Evolutionary conservation across 1,140 invertebrate species (phyloP).

Genomic region (Psix sp.): DNA sequence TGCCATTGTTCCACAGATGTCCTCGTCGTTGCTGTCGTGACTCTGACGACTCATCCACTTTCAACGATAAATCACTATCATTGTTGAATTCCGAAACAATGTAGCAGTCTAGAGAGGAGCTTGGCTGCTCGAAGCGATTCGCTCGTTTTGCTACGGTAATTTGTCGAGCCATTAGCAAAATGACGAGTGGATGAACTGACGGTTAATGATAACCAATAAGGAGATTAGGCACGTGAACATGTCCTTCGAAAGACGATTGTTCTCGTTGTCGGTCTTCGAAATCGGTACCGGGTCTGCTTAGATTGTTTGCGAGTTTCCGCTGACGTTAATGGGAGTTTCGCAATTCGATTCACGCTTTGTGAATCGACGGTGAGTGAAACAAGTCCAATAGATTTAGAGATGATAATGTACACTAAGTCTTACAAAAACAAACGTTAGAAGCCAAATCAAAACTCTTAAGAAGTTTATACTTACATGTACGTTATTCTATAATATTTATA

Average conservation of each 20-base stretch:
- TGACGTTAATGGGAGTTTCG: too few relatives aligned
- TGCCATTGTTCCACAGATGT: slow-evolving; percentile 40
- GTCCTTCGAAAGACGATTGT: slow-evolving; percentile 25
- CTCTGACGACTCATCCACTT: slow-evolving; percentile 49
- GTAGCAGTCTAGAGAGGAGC: slow-evolving; percentile 8
- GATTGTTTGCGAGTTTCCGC: slow-evolving; percentile 1
- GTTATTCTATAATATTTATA: too few relatives aligned
- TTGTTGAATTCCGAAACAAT: slow-evolving; percentile 49
- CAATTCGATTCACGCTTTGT: too few relatives aligned
- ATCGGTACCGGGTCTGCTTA: slow-evolving; percentile 6
- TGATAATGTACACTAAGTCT: too few relatives aligned
- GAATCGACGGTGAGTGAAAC: too few relatives aligned
- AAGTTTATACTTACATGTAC: too few relatives aligned
- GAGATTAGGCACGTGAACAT: slow-evolving; percentile 28
- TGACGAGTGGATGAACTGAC: slow-evolving; percentile 29
- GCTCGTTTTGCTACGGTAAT: slow-evolving; percentile 28
- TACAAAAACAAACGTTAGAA: too few relatives aligned
- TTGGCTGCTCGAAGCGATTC: slow-evolving; percentile 22
- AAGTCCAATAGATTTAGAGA: too few relatives aligned
- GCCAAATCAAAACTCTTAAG: too few relatives aligned
- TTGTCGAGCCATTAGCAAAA: slow-evolving; percentile 51
- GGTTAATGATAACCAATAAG: slow-evolving; percentile 42
- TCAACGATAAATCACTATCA: slow-evolving; percentile 48
- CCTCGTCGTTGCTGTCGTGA: slow-evolving; percentile 13
- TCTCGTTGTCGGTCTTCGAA: slow-evolving; percentile 4